Conservation (phyloP, 2,888 invertebrate species). For the Ormia ochracea region DNA sequence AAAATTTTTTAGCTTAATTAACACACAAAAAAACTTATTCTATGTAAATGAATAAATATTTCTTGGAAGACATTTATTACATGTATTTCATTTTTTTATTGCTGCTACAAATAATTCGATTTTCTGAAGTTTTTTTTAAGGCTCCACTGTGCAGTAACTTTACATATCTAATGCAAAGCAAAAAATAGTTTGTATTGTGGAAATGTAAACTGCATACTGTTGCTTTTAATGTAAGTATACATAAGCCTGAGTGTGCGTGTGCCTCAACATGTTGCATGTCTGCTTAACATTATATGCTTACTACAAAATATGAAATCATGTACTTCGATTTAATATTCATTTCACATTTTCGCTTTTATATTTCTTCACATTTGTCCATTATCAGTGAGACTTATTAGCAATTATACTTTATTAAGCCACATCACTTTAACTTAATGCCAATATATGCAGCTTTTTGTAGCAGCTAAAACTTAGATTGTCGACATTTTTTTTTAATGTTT, state of each 20-base stretch:
- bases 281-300: conserved; percentile 43
- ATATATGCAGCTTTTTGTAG: not conserved
- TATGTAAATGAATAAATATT: no score
- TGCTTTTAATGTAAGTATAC: not conserved
- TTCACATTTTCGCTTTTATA: not conserved
- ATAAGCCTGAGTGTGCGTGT: not conserved
- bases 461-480: not conserved
- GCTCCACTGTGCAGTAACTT: not conserved
- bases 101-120: no score
- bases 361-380: conserved; percentile 22
- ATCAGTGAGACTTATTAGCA: conserved; percentile 54
- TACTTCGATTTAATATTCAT: conserved; percentile 35
- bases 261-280: conserved; percentile 53
- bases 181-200: conserved; percentile 36
- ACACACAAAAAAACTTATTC: no score
- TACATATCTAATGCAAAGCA: conserved; percentile 36
- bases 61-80: no score
- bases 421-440: not conserved
- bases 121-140: no score
- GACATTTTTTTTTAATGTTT: not conserved
- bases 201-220: conserved; percentile 19
- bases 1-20: no score
- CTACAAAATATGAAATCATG: conserved; percentile 53
- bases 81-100: no score
- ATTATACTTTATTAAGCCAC: conserved; percentile 50